phyloP scores from a whole-genome alignment of 2,888 invertebrate genomes.

The Byasa hedistus region DNA sequence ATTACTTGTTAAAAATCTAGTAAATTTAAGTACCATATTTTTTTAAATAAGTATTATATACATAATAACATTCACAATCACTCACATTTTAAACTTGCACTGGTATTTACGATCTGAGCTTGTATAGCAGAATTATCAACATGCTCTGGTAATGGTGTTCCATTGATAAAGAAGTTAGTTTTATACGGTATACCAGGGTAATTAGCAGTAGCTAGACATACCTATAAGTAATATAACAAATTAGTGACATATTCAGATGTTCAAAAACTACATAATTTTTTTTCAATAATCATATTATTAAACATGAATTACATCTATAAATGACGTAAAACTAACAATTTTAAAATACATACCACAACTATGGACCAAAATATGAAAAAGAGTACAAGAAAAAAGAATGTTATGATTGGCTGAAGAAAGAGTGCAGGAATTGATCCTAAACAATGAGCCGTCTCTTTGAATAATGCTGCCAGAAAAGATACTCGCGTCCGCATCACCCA shows the following conservation, averaged over 20 bases:
- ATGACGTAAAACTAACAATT: neutral
- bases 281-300: too few relatives aligned
- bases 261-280: too few relatives aligned
- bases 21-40: too few relatives aligned
- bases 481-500: conserved; percentile 89
- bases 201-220: conserved; percentile 91
- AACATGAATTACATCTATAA: neutral
- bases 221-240: conserved; percentile 48
- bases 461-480: conserved; percentile 89
- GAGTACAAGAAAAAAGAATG: conserved; percentile 86
- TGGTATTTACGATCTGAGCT: conserved; percentile 53
- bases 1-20: too few relatives aligned
- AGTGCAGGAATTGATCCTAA: conserved; percentile 90
- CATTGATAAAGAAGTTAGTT: conserved; percentile 66
- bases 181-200: conserved; percentile 80
- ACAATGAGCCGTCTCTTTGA: conserved; percentile 94
- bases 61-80: conserved; percentile 13
- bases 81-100: conserved; percentile 60
- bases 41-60: neutral
- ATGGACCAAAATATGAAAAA: conserved; percentile 93
- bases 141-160: conserved; percentile 48
- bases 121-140: conserved; percentile 53
- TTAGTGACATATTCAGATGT: too few relatives aligned
- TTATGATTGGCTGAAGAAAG: conserved; percentile 90
- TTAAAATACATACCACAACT: conserved; percentile 84